phyloP scores from a whole-genome alignment of 2,888 invertebrate species.

The Drosophila macrospina region DNA sequence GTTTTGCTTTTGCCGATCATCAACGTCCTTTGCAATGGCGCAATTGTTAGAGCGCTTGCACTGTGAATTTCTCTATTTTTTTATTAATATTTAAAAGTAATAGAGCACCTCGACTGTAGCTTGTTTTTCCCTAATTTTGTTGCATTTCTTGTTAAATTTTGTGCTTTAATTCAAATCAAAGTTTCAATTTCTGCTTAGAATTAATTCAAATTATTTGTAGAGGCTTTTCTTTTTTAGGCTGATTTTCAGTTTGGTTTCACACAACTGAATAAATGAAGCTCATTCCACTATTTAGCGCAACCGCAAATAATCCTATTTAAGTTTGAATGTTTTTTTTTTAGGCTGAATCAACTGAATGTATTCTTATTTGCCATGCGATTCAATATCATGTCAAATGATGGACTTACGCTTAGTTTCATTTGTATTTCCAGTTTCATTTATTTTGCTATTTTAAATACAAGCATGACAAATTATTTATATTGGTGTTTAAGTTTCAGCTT shows the following conservation, averaged over 20 bases:
- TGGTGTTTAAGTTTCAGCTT: conserved; percentile 47
- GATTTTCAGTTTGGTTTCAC: conserved; percentile 57
- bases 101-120: too few relatives aligned
- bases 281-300: conserved; percentile 38
- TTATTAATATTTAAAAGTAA: too few relatives aligned
- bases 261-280: conserved; percentile 35
- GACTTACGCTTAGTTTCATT: conserved; percentile 13
- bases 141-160: conserved; percentile 5
- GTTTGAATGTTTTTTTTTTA: conserved; percentile 51
- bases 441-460: conserved; percentile 26
- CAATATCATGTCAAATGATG: conserved; percentile 60
- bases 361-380: conserved; percentile 48
- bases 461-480: conserved; percentile 69
- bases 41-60: too few relatives aligned
- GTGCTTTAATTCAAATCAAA: conserved; percentile 4
- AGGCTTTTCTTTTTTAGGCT: conserved; percentile 35
- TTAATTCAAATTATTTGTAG: conserved; percentile 31
- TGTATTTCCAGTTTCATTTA: conserved; percentile 9
- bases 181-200: conserved; percentile 13
- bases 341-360: conserved; percentile 26
- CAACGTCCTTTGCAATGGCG: too few relatives aligned
- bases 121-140: neutral
- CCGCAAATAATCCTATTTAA: conserved; percentile 70
- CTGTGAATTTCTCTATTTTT: too few relatives aligned
- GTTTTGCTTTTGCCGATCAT: too few relatives aligned